Base-by-base conservation (phyloP, 2,113 vertebrate genomes). In the Diadophis punctatus region DNA sequence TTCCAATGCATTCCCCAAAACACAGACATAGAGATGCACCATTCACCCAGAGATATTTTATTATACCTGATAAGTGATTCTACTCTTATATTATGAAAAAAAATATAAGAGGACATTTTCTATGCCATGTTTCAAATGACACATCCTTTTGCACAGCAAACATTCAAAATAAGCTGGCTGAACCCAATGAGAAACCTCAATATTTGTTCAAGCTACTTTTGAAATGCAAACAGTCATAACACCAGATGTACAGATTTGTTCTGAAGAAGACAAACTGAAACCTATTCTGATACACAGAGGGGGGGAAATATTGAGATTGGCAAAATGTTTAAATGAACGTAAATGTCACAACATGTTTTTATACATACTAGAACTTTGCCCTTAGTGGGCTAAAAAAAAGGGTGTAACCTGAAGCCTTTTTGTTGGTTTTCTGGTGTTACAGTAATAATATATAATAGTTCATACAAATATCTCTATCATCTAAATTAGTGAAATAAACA, bases 201-300 rank as follows among this genome's bases (percentile, higher is more conserved):
- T 0, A 89, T 96, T 97, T 96, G 94, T 93, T 93, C 93, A 96
- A 86, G 52, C 86, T 87, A 93, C 56, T 87, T n/a, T 90, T 96
- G 48, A 94, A 95, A 63, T 93, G 91, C 93, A 95, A 95, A 93
- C 91, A 85, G 74, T 95, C 85, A 7, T 94, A 90, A 93, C 84
- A 95, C 5, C 48, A 48, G 58, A 8, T 25, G n/a, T 85, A 92
- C 95, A 86, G 89, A 53, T 74, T 90, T 94, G 94, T 94, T 87
- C 86, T 90, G 55, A 93, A 92, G 89, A 58, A 95, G 91, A 90
- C 30, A 80, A 91, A 48, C 5, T 93, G 93, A 95, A 96, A 93
- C 34, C 55, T 92, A 86, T 91, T 90, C 84, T 52, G 23, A 46
- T 51, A 56, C 7, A 88, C 3, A 93, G 48, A 91, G 93, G 94